Evolutionary conservation across 2,113 vertebrate species (phyloP), one percentile per base, ranked within the genome.

Genomic region (Bujurquina vittata): DNA sequence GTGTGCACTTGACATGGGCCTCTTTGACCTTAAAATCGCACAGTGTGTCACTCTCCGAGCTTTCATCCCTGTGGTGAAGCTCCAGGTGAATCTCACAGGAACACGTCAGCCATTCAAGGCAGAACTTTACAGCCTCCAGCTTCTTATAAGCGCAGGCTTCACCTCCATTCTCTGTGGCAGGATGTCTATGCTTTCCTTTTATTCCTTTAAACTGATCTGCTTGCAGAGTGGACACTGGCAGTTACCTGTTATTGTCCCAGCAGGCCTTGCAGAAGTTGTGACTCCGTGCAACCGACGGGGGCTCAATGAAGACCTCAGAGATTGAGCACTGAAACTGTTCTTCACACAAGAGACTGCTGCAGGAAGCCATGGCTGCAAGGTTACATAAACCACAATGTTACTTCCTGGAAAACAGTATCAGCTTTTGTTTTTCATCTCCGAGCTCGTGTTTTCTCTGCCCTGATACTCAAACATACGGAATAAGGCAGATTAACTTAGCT

Each of bases 321-420:
- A 56, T 14, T 20, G 33, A 75, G 29, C 46, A 61, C 10, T 20
- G 72, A 77, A 87, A 69, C 55, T 23, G 59, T 10, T 62, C 61
- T 79, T 79, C 61, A 58, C 23, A 52, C 20, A 23, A 20, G 55
- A 79, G 46, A 37, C 46, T 26, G 73, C 77, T 52, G 31, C 78
- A 84, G 77, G 72, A 86, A 83, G 63, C 69, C 58, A 26, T 79
- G 23, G 57, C 77, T 65, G 52, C 58, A 61, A n/a, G 57, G 3
- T 75, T 73, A 82, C 23, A 7, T 85, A 79, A 89, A 89, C 78
- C 65, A 75, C 74, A 81, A 26, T 35, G 26, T 72, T 58, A 79
- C 57, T 87, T 87, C 83, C 80, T 81, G 80, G 77, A 85, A 87
- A 85, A 77, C 18, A 52, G 49, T 65, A 33, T 84, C 22, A 5